Evolutionary conservation across 2,113 vertebrate genomes (phyloP).

Genomic region (Pipra filicauda): DNA sequence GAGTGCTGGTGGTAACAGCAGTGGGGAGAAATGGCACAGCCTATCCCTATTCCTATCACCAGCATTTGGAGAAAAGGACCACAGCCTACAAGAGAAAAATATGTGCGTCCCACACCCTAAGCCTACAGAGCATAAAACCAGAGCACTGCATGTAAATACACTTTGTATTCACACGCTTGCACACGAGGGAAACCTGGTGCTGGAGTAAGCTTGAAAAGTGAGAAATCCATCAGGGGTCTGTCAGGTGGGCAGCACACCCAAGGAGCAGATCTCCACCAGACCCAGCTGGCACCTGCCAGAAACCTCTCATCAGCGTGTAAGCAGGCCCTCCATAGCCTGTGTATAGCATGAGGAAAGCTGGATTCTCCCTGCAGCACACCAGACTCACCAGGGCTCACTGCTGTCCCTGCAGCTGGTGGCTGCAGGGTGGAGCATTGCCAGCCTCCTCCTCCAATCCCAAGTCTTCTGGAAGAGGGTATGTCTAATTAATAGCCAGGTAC

Average conservation of each 20-base stretch:
- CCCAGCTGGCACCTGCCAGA: background rate
- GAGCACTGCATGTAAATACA: background rate
- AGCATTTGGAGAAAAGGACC: background rate
- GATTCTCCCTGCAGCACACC: background rate
- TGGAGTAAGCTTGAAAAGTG: accelerated
- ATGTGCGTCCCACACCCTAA: accelerated
- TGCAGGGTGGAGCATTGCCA: accelerated
- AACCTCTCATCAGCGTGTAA: accelerated
- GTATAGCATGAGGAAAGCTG: background rate
- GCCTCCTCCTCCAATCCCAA: background rate
- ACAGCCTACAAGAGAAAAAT: background rate
- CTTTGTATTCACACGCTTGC: accelerated
- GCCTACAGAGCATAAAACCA: accelerated
- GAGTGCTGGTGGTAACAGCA: background rate
- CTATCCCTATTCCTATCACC: background rate
- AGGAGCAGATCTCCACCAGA: background rate
- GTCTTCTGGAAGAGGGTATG: accelerated
- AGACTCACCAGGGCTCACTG: background rate
- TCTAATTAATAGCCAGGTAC: background rate
- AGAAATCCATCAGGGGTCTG: background rate
- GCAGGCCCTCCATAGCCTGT: background rate
- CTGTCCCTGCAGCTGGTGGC: background rate
- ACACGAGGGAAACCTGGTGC: accelerated
- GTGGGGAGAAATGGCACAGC: background rate
- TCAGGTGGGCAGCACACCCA: accelerated